Conservation (phyloP, 1,140 invertebrate genomes). For the Drosophila sp. region DNA sequence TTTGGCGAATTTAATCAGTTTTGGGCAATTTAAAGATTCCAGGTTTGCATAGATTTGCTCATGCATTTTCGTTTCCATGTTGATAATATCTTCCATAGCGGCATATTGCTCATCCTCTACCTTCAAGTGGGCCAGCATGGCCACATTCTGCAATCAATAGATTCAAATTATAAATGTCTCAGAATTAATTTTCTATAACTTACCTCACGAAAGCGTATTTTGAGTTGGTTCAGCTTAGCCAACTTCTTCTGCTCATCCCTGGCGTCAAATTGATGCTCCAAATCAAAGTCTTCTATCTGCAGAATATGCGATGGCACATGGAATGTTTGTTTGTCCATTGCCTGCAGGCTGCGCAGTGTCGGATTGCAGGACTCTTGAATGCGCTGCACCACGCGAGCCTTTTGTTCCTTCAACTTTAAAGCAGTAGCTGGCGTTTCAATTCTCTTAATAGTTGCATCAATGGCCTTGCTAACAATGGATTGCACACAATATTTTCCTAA, state of each 20-base stretch:
- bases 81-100: slow-evolving; percentile 30
- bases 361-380: slow-evolving; percentile 35
- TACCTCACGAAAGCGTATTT: slow-evolving; percentile 57
- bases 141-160: slow-evolving; percentile 51
- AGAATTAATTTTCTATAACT: not conserved
- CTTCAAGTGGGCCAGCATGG: slow-evolving; percentile 59
- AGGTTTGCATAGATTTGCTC: slow-evolving; percentile 24
- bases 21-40: slow-evolving; percentile 19
- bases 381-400: slow-evolving; percentile 27
- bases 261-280: slow-evolving; percentile 30
- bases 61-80: slow-evolving; percentile 61
- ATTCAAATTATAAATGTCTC: not conserved
- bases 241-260: slow-evolving; percentile 50
- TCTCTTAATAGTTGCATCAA: slow-evolving; percentile 53
- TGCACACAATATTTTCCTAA: slow-evolving; percentile 53
- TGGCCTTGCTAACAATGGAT: slow-evolving; percentile 31
- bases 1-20: slow-evolving; percentile 28
- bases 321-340: slow-evolving; percentile 55
- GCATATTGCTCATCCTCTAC: slow-evolving; percentile 50
- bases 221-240: slow-evolving; percentile 37
- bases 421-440: slow-evolving; percentile 51
- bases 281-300: slow-evolving; percentile 44
- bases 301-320: slow-evolving; percentile 64
- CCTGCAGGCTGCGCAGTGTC: slow-evolving; percentile 28
- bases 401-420: slow-evolving; percentile 26